A percentile compares a stretch with the other conserved stretches of the same genome.
These are phyloP conservation scores for Philereme transversata DNA, from an alignment of 2,888 invertebrate species.

Conservation along the genomic window DNA sequence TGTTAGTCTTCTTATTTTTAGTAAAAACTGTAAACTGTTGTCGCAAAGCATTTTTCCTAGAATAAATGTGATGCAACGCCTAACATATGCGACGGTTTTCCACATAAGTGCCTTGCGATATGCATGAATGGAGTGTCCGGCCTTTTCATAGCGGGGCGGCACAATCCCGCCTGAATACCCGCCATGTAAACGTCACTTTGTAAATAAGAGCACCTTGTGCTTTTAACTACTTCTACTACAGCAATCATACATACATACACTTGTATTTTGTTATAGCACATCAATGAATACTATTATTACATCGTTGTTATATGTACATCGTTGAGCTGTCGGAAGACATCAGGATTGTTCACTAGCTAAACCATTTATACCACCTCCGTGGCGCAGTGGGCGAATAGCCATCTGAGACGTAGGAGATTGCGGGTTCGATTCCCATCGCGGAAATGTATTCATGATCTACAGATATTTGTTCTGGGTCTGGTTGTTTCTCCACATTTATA, in stretches of 20 bases:
- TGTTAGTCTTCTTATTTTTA: background rate
- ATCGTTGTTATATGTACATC: background rate
- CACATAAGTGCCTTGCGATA: slow-evolving; percentile 62
- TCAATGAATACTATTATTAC: too few species aligned
- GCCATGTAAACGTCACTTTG: slow-evolving; percentile 57
- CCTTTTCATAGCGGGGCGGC: slow-evolving; percentile 69
- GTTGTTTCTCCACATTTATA: too few species aligned
- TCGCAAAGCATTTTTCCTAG: background rate
- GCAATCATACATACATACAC: slow-evolving; percentile 5
- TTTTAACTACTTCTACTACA: slow-evolving; percentile 27
- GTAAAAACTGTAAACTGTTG: background rate
- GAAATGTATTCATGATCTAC: too few species aligned
- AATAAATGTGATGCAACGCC: slow-evolving; percentile 1
- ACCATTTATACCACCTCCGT: background rate
- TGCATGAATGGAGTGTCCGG: slow-evolving; percentile 77
- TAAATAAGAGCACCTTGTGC: slow-evolving; percentile 44
- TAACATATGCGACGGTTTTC: slow-evolving; percentile 49
- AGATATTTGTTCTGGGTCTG: too few species aligned
- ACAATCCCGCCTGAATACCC: slow-evolving; percentile 62
- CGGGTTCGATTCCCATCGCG: too few species aligned
- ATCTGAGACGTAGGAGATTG: too few species aligned
- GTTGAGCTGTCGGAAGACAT: background rate
- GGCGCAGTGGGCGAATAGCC: too few species aligned
- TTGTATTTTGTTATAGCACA: too few species aligned
- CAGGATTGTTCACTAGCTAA: background rate